Conservation (phyloP, 2,888 invertebrate species). For the Conus canariensis region DNA sequence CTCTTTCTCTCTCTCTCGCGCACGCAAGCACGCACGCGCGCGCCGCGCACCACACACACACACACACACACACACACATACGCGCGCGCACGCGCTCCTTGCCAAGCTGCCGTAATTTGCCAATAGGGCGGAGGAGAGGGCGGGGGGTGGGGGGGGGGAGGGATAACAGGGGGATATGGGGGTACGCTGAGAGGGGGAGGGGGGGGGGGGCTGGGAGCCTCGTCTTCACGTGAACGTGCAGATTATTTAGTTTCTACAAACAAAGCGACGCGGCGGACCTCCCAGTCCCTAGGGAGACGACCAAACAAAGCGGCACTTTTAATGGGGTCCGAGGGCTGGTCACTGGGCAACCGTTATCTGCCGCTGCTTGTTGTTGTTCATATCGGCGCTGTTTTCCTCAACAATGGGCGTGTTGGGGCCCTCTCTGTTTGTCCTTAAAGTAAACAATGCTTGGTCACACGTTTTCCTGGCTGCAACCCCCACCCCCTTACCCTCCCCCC, state of each 20-base stretch:
- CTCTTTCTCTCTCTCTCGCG: too few relatives aligned
- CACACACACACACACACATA: too few relatives aligned
- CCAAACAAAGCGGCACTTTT: too few relatives aligned
- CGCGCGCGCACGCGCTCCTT: too few relatives aligned
- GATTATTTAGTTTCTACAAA: conserved; percentile 44
- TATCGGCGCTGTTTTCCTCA: neutral
- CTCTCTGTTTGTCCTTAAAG: neutral
- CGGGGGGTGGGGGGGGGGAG: too few relatives aligned
- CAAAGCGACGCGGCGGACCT: neutral
- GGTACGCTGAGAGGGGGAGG: too few relatives aligned
- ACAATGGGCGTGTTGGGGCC: neutral
- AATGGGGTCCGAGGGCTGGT: neutral
- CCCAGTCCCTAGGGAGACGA: neutral
- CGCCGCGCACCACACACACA: too few relatives aligned
- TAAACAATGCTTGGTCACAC: neutral
- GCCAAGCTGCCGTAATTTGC: too few relatives aligned
- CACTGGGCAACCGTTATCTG: conserved; percentile 28
- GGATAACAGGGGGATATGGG: too few relatives aligned
- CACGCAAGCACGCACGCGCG: too few relatives aligned
- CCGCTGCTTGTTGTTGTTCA: neutral
- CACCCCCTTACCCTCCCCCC: neutral
- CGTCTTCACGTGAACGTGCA: conserved; percentile 15
- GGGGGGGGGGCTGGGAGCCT: neutral
- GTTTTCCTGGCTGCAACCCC: neutral
- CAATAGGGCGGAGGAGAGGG: too few relatives aligned